A percentile compares a stretch with the other conserved stretches of the same genome.
Conservation (phyloP, 2,113 vertebrate species). For the Psilopogon haemacephalus region DNA sequence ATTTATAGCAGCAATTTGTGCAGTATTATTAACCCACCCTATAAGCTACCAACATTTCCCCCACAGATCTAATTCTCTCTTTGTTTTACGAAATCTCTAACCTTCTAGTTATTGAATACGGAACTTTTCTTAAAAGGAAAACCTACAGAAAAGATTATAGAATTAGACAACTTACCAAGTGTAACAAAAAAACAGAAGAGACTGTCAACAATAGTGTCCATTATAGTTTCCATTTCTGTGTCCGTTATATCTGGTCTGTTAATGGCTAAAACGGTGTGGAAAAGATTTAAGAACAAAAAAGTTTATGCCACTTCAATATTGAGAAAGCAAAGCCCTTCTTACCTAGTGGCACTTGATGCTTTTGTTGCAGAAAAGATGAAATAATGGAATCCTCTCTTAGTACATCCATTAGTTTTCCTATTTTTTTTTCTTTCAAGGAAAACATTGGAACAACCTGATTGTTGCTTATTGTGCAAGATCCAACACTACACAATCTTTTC, state of each 20-base stretch:
- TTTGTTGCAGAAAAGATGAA: neutral
- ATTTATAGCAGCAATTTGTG: neutral
- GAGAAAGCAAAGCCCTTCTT: neutral
- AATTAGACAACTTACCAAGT: slow-evolving; percentile 83
- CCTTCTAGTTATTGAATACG: neutral
- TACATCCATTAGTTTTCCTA: neutral
- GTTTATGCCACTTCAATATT: neutral
- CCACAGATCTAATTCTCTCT: neutral
- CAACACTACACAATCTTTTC: neutral
- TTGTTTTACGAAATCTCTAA: neutral
- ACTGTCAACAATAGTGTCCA: slow-evolving; percentile 98
- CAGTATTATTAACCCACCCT: neutral
- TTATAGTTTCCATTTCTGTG: slow-evolving; percentile 96
- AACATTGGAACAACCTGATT: neutral
- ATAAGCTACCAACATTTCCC: neutral
- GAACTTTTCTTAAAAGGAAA: neutral
- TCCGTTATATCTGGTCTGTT: slow-evolving; percentile 94
- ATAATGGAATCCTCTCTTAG: neutral
- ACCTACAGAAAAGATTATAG: neutral
- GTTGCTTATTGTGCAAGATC: neutral
- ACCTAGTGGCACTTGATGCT: neutral
- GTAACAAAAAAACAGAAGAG: slow-evolving; percentile 99
- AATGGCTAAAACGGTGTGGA: slow-evolving; percentile 78
- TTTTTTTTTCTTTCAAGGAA: neutral
- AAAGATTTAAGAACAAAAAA: neutral